A percentile compares a stretch with the other conserved stretches of the same genome.
Conservation (phyloP, 2,113 vertebrate species). For the Scomber scombrus region DNA sequence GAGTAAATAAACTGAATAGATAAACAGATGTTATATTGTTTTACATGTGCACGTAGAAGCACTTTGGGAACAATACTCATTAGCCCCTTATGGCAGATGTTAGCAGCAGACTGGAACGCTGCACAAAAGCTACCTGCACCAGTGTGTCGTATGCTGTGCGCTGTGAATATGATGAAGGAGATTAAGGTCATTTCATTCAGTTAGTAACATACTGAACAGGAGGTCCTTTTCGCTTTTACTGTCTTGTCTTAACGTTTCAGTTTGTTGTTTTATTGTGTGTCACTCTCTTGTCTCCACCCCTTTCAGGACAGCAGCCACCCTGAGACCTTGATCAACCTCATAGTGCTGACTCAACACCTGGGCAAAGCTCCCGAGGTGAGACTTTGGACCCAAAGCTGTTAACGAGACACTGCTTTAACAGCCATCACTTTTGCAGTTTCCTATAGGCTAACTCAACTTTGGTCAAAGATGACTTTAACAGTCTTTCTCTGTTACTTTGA, state of each 20-base stretch:
- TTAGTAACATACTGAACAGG: not conserved
- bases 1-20: not conserved
- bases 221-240: not conserved
- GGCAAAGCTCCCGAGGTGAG: conserved; percentile 96
- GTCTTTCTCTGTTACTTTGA: not conserved
- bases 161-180: not conserved
- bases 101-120: not conserved
- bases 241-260: not conserved
- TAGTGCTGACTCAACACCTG: conserved; percentile 94
- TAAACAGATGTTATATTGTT: not conserved
- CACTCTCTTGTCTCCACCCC: conserved; percentile 3
- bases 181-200: not conserved
- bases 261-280: not conserved
- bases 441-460: not conserved
- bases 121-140: not conserved
- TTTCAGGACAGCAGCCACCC: conserved; percentile 94
- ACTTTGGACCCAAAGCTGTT: conserved; percentile 49
- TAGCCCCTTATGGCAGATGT: not conserved
- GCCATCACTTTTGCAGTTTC: not conserved
- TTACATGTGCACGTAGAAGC: not conserved
- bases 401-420: not conserved
- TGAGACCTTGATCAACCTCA: conserved; percentile 95
- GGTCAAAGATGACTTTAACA: not conserved
- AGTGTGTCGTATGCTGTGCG: not conserved
- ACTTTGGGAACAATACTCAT: not conserved